Percentiles rank a stretch among this genome's conserved stretches.
Evolutionary conservation across 2,888 invertebrate species (phyloP).

Genomic region (Campopleginae sp.): DNA sequence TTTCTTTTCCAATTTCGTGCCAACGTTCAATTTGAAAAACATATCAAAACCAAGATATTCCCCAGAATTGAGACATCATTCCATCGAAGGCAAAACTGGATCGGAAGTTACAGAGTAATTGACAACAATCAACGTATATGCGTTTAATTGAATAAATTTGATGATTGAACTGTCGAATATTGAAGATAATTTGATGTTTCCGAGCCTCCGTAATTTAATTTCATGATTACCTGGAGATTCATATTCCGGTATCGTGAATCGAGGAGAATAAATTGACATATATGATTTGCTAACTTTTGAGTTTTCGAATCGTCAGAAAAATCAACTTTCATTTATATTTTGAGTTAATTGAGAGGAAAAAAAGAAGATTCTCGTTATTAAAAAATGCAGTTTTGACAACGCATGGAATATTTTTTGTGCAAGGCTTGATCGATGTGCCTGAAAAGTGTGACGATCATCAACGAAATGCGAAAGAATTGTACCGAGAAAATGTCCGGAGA

Average conservation of each 20-base stretch:
- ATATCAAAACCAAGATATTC: neutral
- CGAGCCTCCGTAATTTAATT: neutral
- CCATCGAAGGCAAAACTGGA: neutral
- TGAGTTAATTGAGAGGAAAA: neutral
- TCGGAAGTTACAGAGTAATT: neutral
- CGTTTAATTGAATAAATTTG: neutral
- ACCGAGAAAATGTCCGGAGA: constrained; percentile 27
- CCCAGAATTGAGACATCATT: neutral
- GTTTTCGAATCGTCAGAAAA: neutral
- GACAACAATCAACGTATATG: neutral
- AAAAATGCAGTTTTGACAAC: constrained; percentile 6
- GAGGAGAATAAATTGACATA: neutral
- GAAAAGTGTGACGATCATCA: constrained; percentile 21
- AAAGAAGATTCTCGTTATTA: neutral
- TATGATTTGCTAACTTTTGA: neutral
- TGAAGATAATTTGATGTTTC: neutral
- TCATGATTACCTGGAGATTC: neutral
- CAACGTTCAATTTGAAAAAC: neutral
- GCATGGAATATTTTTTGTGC: neutral
- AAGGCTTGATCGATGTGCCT: constrained; percentile 32
- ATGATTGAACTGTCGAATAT: neutral
- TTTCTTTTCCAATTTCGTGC: constrained; percentile 9
- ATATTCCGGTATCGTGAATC: neutral
- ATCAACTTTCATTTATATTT: neutral
- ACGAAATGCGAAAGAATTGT: constrained; percentile 12